Evolutionary conservation across 92 coral and sea anemone genomes (phyloP), one percentile per base, ranked within the genome.

Genomic region (Palythoa grandis): DNA sequence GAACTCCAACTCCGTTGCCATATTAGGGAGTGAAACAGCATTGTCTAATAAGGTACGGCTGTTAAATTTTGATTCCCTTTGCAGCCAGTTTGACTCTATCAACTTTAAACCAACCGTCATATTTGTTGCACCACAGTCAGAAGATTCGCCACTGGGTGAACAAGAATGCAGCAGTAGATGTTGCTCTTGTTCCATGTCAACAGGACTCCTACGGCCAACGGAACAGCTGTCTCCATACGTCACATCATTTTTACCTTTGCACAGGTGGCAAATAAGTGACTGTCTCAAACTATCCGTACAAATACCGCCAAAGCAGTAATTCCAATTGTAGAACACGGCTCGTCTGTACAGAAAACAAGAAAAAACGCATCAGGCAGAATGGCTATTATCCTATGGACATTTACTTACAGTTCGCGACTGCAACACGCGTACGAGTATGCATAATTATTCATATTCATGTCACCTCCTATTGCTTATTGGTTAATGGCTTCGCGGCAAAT

Each of bases 271-370:
- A 66, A 82, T 56, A 48, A 75, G 61, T n/a, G 80, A 70, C 54
- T 89, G 89, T 72, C 69, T 83, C 67, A 89, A 50, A 24, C 58
- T 78, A 10, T 84, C 87, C 50, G n/a, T 17, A 8, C 91, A 71
- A 16, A 86, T 71, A 60, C 75, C 79, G 12, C 84, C 35, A 76
- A 90, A 92, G 92, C 91, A 86, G 22, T 50, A 68, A 52, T 84
- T 72, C 92, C 93, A 92, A 38, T 88, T 76, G 47, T 92, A 85
- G 78, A 85, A 90, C 15, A 94, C 60, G 60, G 89, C 92, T 15
- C 95, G 92, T 79, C 98, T 94, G 86, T 25, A 73, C 3, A n/a
- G 19, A 79, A 22, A 23, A 15, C 1, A 11, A 69, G 25, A 4
- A 86, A 25, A 66, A 20, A 3, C 4, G 11, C 66, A 67, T 29